Conservation (phyloP, 2,888 invertebrate species). For the Glyphotaelius pellucidus region DNA sequence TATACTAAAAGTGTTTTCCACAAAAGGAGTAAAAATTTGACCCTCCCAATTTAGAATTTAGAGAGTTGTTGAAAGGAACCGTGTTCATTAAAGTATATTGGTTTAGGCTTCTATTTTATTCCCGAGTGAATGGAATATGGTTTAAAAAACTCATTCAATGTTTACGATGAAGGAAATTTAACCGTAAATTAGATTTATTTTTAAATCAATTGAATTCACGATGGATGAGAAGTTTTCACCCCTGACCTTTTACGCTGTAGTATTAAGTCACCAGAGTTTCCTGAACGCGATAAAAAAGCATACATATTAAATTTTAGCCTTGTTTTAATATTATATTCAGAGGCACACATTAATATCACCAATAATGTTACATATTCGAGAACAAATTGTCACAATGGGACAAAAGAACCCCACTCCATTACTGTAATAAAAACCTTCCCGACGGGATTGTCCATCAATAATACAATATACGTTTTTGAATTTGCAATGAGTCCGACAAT, state of each 20-base stretch:
- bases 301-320: too few relatives aligned
- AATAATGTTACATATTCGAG: background rate
- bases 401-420: background rate
- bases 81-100: background rate
- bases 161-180: background rate
- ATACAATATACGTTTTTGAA: background rate
- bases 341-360: background rate
- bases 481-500: background rate
- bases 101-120: background rate
- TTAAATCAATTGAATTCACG: background rate
- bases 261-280: background rate
- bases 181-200: background rate
- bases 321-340: background rate
- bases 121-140: background rate
- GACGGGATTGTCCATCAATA: background rate
- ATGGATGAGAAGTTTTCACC: background rate
- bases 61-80: background rate
- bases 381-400: background rate
- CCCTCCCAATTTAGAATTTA: background rate
- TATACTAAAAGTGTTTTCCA: background rate
- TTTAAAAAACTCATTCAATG: background rate
- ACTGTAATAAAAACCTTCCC: background rate
- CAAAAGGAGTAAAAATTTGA: background rate
- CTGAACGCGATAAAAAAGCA: background rate
- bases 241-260: background rate